phyloP scores from a whole-genome alignment of 2,113 vertebrate species.

The Salvelinus namaycush region DNA sequence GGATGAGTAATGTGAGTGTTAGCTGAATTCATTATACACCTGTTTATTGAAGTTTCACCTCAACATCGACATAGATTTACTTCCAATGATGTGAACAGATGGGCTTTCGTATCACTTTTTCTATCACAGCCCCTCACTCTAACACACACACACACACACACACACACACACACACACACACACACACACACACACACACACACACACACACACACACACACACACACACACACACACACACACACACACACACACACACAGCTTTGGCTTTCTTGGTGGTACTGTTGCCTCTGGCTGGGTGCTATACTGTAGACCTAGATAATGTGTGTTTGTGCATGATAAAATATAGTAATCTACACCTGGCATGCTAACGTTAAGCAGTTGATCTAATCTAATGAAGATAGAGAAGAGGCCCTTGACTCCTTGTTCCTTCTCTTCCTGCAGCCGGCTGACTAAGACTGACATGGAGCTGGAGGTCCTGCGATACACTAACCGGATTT shows the following conservation, averaged over 20 bases:
- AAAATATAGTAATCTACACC: neutral
- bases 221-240: neutral
- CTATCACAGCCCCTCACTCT: no score
- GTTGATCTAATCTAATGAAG: neutral
- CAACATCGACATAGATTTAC: neutral
- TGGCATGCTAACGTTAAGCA: neutral
- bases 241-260: neutral
- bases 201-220: neutral
- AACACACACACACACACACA: no score
- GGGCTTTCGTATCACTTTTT: neutral
- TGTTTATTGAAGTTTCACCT: neutral
- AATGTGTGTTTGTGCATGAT: neutral
- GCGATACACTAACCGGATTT: slow-evolving; percentile 93
- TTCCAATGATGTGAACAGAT: neutral
- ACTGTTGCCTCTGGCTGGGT: neutral
- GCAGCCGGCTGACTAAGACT: slow-evolving; percentile 89
- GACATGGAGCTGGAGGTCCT: slow-evolving; percentile 97
- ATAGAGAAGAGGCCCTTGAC: neutral
- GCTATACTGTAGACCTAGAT: neutral
- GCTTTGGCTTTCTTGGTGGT: neutral
- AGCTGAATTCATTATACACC: neutral
- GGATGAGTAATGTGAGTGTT: neutral
- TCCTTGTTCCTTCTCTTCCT: slow-evolving; percentile 16
- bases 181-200: neutral
- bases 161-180: neutral